These are phyloP conservation scores for Aplodontia rufa DNA, from an alignment of 2,113 vertebrate genomes.

Conservation along the genomic window DNA sequence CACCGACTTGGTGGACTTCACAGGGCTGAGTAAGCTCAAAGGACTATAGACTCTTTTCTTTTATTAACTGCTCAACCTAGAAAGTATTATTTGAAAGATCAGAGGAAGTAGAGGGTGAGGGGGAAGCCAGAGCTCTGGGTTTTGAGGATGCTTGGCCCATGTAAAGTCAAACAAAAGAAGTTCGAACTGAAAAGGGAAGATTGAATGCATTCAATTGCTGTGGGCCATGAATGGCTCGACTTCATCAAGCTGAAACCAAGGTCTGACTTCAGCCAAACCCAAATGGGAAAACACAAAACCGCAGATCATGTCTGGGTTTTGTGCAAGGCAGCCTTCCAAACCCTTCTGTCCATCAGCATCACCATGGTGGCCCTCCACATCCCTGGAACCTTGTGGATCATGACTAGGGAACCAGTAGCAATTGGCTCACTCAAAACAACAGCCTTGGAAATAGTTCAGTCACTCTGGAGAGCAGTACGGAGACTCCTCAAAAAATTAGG, in stretches of 20 bases:
- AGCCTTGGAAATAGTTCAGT: no score
- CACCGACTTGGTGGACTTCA: background rate
- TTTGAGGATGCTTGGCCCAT: background rate
- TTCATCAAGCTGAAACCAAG: conserved; percentile 33
- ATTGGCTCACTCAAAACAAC: background rate
- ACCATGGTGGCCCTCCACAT: background rate
- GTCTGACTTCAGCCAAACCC: conserved; percentile 54
- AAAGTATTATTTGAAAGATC: conserved; percentile 23
- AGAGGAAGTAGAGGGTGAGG: background rate
- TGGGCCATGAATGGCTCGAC: background rate
- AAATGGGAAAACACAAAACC: conserved; percentile 46
- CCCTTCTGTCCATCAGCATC: background rate
- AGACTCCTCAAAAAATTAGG: no score
- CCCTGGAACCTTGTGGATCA: background rate
- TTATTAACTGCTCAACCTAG: background rate
- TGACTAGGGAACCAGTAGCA: background rate
- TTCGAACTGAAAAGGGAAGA: background rate
- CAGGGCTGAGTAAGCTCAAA: background rate
- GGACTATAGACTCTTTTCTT: background rate
- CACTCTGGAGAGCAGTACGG: no score
- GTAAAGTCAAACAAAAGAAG: conserved; percentile 10
- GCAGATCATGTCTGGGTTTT: background rate
- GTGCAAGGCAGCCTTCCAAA: conserved; percentile 42
- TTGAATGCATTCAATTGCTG: background rate
- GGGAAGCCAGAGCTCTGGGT: background rate